Percentiles rank a stretch among this genome's conserved stretches.
phyloP scores from a whole-genome alignment of 2,113 vertebrate genomes.

The Dunckerocampus dactyliophorus region DNA sequence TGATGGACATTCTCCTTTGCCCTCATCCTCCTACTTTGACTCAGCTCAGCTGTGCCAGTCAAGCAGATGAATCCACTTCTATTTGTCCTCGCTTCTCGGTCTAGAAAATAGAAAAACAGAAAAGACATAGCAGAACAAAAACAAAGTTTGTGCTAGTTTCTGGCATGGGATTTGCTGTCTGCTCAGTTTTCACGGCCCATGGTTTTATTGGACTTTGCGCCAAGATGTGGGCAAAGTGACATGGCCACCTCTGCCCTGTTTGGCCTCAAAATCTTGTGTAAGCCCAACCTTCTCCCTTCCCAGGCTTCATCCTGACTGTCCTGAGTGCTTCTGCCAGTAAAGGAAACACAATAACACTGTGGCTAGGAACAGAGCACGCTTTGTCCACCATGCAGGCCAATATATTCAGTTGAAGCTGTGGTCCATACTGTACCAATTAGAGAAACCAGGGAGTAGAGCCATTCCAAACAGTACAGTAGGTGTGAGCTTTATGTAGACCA shows the following conservation, averaged over 20 bases:
- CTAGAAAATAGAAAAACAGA: constrained; percentile 15
- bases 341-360: constrained; percentile 71
- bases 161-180: constrained; percentile 64
- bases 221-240: constrained; percentile 62
- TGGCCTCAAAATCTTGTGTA: constrained; percentile 41
- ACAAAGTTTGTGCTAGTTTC: constrained; percentile 46
- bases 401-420: constrained; percentile 53
- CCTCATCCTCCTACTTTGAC: constrained; percentile 6
- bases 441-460: constrained; percentile 47
- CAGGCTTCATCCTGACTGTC: constrained; percentile 45
- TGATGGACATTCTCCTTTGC: not conserved
- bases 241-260: constrained; percentile 57
- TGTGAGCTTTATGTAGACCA: constrained; percentile 63
- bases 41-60: constrained; percentile 51
- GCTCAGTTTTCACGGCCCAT: constrained; percentile 65
- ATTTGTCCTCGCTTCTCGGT: constrained; percentile 49
- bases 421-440: constrained; percentile 62
- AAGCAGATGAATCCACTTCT: constrained; percentile 5
- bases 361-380: constrained; percentile 66
- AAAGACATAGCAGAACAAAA: constrained; percentile 38
- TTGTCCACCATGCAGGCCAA: constrained; percentile 56
- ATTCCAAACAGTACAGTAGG: constrained; percentile 53
- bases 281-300: constrained; percentile 25
- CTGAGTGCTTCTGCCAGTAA: constrained; percentile 67
- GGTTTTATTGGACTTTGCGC: constrained; percentile 70